Evolutionary conservation across 2,113 vertebrate species (phyloP).

Genomic region (Gobio gobio): DNA sequence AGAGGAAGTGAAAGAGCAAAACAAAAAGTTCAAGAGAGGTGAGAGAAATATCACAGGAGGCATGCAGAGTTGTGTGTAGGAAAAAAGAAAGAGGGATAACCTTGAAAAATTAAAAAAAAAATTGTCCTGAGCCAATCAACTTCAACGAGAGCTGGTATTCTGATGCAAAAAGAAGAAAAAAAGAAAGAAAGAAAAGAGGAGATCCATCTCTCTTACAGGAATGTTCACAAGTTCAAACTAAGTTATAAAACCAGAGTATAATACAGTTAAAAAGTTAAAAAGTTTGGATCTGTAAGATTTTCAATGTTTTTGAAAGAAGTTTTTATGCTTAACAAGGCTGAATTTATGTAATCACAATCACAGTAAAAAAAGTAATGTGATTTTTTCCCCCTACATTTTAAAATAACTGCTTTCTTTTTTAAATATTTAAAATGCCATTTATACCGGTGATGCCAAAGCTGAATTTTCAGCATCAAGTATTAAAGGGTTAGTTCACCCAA

Average conservation of each 20-base stretch:
- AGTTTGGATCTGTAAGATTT: no score
- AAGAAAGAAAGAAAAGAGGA: neutral
- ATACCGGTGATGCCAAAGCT: no score
- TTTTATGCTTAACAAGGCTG: no score
- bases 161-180: neutral
- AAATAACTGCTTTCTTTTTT: no score
- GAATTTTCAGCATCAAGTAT: neutral
- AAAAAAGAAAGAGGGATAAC: neutral
- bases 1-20: neutral
- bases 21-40: neutral
- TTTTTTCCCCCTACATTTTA: no score
- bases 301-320: no score
- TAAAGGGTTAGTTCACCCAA: neutral
- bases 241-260: neutral
- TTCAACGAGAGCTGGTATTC: neutral
- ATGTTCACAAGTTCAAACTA: neutral
- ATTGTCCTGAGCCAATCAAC: neutral
- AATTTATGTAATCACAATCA: no score
- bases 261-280: no score
- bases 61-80: no score
- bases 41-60: neutral
- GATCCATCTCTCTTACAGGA: neutral
- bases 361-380: no score
- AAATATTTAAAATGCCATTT: no score
- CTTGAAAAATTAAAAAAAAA: neutral